Conservation (phyloP, 1,140 invertebrate genomes). For the Amphibalanus amphitrite region DNA sequence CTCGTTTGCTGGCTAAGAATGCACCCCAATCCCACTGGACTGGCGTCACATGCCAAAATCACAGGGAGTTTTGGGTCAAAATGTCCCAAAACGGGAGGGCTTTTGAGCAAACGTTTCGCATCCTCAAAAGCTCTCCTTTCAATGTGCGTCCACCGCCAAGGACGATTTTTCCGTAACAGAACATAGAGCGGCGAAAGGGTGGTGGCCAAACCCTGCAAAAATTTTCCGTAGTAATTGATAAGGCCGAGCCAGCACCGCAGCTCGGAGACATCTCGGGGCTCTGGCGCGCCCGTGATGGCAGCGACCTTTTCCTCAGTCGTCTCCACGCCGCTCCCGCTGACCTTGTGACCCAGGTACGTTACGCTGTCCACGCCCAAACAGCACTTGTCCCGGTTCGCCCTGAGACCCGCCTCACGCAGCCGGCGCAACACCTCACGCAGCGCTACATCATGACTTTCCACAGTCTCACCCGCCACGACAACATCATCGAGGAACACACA, state of each 20-base stretch:
- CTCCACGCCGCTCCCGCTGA: background rate
- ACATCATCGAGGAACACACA: background rate
- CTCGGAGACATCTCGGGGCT: background rate
- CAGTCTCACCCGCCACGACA: background rate
- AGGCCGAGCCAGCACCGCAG: background rate
- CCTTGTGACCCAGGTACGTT: background rate
- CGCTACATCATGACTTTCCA: background rate
- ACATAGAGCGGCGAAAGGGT: background rate
- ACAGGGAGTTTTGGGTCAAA: background rate
- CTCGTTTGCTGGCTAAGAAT: background rate
- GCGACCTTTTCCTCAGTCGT: background rate
- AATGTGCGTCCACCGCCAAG: background rate
- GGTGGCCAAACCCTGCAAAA: background rate
- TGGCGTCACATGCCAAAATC: background rate
- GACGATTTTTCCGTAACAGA: background rate
- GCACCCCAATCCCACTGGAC: background rate
- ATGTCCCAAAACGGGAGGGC: background rate
- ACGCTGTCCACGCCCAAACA: background rate
- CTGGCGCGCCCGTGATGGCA: background rate
- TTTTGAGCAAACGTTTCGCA: background rate
- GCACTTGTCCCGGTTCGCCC: background rate
- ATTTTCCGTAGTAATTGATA: background rate
- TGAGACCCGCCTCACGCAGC: background rate
- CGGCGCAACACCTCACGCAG: background rate
- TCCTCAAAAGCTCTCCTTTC: background rate